phyloP scores from a whole-genome alignment of 1,140 invertebrate species.

The Oncopodura yosiiana region DNA sequence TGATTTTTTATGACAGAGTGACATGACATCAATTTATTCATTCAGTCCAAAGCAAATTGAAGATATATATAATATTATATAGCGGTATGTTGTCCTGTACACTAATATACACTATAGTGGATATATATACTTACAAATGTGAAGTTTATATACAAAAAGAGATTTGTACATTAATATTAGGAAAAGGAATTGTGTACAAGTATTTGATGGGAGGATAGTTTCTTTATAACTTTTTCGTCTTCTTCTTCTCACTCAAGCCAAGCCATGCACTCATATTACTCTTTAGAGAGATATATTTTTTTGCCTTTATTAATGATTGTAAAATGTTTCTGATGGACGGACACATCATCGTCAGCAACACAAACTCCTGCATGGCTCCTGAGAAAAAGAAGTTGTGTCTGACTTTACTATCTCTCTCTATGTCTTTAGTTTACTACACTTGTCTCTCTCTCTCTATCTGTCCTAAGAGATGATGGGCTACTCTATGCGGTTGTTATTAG shows the following conservation, averaged over 20 bases:
- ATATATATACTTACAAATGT: no score
- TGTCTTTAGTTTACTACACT: background rate
- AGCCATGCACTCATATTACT: background rate
- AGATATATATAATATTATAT: slow-evolving; percentile 6
- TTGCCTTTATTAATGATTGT: slow-evolving; percentile 31
- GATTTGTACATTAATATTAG: no score
- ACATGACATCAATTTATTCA: slow-evolving; percentile 25
- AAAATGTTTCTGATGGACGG: slow-evolving; percentile 30
- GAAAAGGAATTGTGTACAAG: no score
- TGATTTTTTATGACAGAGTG: slow-evolving; percentile 29
- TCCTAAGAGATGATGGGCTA: background rate
- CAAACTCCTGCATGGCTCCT: background rate
- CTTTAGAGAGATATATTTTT: slow-evolving; percentile 6
- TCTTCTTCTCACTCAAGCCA: no score
- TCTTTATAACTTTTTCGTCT: no score
- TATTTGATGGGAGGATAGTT: no score
- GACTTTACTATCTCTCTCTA: background rate
- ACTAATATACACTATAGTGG: slow-evolving; percentile 3
- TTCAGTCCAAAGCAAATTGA: slow-evolving; percentile 9
- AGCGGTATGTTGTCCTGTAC: background rate
- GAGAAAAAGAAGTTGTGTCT: background rate
- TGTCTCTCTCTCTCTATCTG: background rate
- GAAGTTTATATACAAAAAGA: no score
- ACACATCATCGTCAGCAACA: no score
- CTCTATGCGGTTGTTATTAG: background rate